Conservation (phyloP, 2,888 invertebrate species). For the Xylota sylvarum region DNA sequence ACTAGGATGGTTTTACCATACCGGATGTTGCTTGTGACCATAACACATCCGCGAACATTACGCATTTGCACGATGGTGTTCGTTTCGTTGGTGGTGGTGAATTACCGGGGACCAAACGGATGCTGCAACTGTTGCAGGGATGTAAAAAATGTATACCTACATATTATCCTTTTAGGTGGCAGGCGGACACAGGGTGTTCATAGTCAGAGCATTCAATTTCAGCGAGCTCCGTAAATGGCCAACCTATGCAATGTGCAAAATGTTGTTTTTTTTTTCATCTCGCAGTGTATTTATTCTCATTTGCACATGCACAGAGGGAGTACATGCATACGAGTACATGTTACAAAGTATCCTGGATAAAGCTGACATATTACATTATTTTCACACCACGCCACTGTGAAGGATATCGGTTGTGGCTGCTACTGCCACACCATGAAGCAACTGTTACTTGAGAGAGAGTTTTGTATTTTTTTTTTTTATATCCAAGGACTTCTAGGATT, state of each 20-base stretch:
- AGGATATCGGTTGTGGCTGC: conserved; percentile 47
- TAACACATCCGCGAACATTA: conserved; percentile 38
- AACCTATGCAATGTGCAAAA: conserved; percentile 9
- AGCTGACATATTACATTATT: conserved; percentile 67
- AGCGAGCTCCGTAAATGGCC: conserved; percentile 42
- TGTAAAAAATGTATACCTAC: conserved; percentile 22
- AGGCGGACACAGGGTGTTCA: conserved; percentile 7
- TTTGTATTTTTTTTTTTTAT: conserved; percentile 39
- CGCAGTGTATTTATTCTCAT: conserved; percentile 43
- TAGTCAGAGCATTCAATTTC: conserved; percentile 30
- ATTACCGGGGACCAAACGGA: conserved; percentile 11
- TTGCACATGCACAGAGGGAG: conserved; percentile 28
- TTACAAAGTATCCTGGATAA: conserved; percentile 63
- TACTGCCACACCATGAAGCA: conserved; percentile 25
- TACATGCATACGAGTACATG: background rate
- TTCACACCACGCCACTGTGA: background rate
- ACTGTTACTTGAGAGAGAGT: conserved; percentile 56
- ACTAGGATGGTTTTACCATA: conserved; percentile 16
- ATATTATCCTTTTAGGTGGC: conserved; percentile 39
- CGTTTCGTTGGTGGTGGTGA: conserved; percentile 8
- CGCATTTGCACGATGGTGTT: conserved; percentile 35
- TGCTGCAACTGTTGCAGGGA: conserved; percentile 36
- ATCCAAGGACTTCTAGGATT: conserved; percentile 29
- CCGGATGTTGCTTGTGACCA: conserved; percentile 37
- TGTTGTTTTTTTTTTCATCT: conserved; percentile 18